Base-by-base conservation (phyloP, 2,797 vertebrate genomes). In the Phylloscopus collybita region DNA sequence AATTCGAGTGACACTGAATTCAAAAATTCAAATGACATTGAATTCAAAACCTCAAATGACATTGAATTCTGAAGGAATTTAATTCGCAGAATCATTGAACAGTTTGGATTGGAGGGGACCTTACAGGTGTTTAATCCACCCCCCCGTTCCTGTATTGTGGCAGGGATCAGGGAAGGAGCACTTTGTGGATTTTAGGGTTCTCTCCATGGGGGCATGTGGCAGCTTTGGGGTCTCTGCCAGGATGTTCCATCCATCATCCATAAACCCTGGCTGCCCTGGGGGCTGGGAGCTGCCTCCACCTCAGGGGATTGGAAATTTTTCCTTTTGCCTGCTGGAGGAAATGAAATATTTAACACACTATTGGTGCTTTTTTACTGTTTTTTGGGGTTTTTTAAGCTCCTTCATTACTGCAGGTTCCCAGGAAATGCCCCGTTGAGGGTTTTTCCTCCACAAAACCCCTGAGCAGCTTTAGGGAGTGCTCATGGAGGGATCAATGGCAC, bases 121-220 rank as follows among this genome's bases (percentile, higher is more conserved):
- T 57, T 13, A n/a, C 29, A 57, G 50, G 27, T n/a, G 19, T 50
- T n/a, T 30, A 32, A 45, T 67, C 54, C 76, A 40, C 34, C 1
- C n/a, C n/a, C 26, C 64, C 13, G 11, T 38, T 42, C 23, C 65
- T 45, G 16, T 3, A 3, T 18, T 19, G 5, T 36, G 50, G 0
- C 7, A 22, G 82, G 6, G 21, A 34, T 15, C 10, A 16, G 45
- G 74, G 30, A 16, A 56, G 87, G 64, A 54, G 44, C 40, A 5
- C 27, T 8, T 3, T 2, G 67, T 42, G 87, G 59, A 2, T n/a
- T 72, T 61, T 1, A 3, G 71, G 10, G 16, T 14, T 42, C 49
- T 20, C 29, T 42, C 1, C 3, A 22, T 22, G 12, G 19, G 42
- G n/a, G 14, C 4, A 1, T 5, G 66, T 7, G 12, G 53, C 44